Base-by-base conservation (phyloP, 2,888 invertebrate species). In the Rosalia funebris region DNA sequence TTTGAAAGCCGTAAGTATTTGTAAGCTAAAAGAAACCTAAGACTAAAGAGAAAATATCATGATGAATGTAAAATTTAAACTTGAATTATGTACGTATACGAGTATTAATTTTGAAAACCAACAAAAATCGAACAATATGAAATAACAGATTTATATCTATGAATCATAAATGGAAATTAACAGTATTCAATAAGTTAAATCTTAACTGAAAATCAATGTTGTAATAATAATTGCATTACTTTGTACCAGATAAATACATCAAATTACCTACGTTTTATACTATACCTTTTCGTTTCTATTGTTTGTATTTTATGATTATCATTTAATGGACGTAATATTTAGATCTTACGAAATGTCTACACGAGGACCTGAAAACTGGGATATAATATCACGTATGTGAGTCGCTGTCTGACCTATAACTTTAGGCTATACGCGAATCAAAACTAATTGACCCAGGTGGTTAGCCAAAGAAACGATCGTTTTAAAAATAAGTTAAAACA, bases 341-440 rank as follows among this genome's bases (percentile, higher is more conserved):
- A n/a, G 11, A 25, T 10, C 63, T 63, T 63, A 60, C 60, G 60
- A 63, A 63, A 63, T 61, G 39, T 63, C 54, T 58, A 36, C 31
- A 52, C 37, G 60, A 54, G 57, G 46, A 47, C 63, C 39, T 54
- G 50, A 64, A 64, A 64, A 64, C 55, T 56, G 61, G 56, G 57
- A 60, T 62, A 53, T 56, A 53, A 54, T 50, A 50, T 47, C 48
- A 45, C 55, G 59, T 60, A 60, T 56, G 57, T 60, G 50, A 60
- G 61, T 52, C 60, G 60, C 56, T 60, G 68, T 66, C 67, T 70
- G 70, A 70, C 70, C 70, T 61, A 70, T 56, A 70, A 67, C 70
- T 63, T 36, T 31, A 57, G 68, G 63, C 65, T 44, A 60, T 44
- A 44, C 45, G 62, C 64, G 60, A 61, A 65, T 62, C 52, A 63